Conservation (phyloP, 2,888 invertebrate genomes). For the Leucoma salicis region DNA sequence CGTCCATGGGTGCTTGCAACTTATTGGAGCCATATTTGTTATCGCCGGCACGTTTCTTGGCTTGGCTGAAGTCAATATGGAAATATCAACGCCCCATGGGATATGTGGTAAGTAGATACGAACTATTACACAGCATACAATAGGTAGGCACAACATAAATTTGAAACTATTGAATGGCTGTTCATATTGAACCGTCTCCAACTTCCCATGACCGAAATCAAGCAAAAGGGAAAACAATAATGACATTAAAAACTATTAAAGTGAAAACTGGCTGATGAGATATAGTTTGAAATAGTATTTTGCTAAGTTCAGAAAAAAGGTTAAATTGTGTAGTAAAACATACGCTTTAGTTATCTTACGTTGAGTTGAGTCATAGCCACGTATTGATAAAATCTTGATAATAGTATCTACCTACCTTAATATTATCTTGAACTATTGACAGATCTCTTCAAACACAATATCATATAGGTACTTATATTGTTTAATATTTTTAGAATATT, state of each 20-base stretch:
- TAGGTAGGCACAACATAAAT: no score
- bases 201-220: no score
- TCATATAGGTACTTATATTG: neutral
- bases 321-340: neutral
- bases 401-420: neutral
- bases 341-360: neutral
- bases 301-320: no score
- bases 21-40: conserved; percentile 72
- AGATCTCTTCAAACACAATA: neutral
- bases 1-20: conserved; percentile 79
- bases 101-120: conserved; percentile 64
- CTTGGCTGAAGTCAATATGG: conserved; percentile 59
- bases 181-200: no score
- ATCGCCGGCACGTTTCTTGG: conserved; percentile 75
- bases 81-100: conserved; percentile 64
- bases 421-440: neutral
- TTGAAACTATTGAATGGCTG: no score
- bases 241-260: no score
- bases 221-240: no score
- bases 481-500: no score
- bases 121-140: no score
- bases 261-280: no score
- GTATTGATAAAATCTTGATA: neutral
- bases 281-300: no score
- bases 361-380: neutral